These are phyloP conservation scores for Drosophila tripunctata DNA, from an alignment of 2,888 invertebrate species.

Conservation along the genomic window DNA sequence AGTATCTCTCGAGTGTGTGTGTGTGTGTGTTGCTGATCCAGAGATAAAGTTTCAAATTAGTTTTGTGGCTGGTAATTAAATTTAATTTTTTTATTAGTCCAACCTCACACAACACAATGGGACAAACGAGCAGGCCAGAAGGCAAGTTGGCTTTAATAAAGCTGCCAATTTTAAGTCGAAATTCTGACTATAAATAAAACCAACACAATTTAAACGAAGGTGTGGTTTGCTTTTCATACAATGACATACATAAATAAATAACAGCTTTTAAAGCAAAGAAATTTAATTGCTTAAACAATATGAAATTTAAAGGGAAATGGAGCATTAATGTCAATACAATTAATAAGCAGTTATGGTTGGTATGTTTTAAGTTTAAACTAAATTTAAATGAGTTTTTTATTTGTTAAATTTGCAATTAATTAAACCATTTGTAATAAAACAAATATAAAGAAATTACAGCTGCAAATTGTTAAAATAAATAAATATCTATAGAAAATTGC, in stretches of 20 bases:
- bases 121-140: conserved; percentile 3
- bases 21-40: conserved; percentile 55
- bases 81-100: conserved; percentile 74
- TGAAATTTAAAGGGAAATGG: neutral
- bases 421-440: too few relatives aligned
- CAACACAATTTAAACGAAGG: neutral
- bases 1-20: conserved; percentile 3
- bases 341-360: too few relatives aligned
- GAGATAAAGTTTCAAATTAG: conserved; percentile 76
- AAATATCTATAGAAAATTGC: too few relatives aligned
- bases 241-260: neutral
- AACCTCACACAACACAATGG: conserved; percentile 52
- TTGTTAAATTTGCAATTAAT: too few relatives aligned
- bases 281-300: neutral
- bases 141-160: conserved; percentile 29
- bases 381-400: too few relatives aligned
- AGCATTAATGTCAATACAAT: neutral
- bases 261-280: neutral
- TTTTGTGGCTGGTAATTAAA: conserved; percentile 76
- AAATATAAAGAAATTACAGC: too few relatives aligned
- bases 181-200: neutral
- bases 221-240: neutral
- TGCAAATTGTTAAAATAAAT: too few relatives aligned
- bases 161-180: conserved; percentile 12
- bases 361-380: too few relatives aligned